These are phyloP conservation scores for Gonatopus flavifemur DNA, from an alignment of 1,140 invertebrate genomes.

Conservation along the genomic window DNA sequence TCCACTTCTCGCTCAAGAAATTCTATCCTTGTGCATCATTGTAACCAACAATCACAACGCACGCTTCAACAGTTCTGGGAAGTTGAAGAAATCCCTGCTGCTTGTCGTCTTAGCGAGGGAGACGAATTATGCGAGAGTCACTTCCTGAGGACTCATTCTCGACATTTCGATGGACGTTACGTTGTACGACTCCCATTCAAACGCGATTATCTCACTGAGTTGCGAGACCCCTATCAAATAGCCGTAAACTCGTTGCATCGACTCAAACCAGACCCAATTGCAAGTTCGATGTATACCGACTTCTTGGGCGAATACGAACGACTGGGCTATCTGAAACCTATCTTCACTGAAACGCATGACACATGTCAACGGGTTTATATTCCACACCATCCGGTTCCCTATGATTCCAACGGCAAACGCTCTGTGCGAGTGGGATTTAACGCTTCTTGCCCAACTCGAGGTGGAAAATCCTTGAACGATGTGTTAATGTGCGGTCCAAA, in stretches of 20 bases:
- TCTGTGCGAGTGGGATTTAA: conserved; percentile 3
- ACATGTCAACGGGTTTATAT: neutral
- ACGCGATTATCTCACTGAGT: neutral
- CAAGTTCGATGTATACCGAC: neutral
- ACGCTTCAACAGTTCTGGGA: no score
- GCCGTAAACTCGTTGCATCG: neutral
- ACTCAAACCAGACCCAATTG: neutral
- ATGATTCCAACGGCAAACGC: neutral
- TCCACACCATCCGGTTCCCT: neutral
- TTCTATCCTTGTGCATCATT: no score
- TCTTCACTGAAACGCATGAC: neutral
- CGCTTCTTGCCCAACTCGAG: neutral
- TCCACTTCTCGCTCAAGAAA: no score
- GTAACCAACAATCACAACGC: no score
- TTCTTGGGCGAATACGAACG: neutral
- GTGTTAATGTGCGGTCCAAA: neutral
- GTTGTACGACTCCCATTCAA: neutral
- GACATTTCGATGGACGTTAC: conserved; percentile 1
- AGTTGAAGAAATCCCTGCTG: no score
- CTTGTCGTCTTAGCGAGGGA: no score
- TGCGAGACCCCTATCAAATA: neutral
- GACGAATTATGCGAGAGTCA: no score
- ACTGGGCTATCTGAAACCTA: neutral
- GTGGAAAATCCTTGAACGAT: neutral
- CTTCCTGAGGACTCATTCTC: neutral